These are phyloP conservation scores for Hermaeophaga mercurialis DNA, from an alignment of 2,888 invertebrate species.

Conservation along the genomic window DNA sequence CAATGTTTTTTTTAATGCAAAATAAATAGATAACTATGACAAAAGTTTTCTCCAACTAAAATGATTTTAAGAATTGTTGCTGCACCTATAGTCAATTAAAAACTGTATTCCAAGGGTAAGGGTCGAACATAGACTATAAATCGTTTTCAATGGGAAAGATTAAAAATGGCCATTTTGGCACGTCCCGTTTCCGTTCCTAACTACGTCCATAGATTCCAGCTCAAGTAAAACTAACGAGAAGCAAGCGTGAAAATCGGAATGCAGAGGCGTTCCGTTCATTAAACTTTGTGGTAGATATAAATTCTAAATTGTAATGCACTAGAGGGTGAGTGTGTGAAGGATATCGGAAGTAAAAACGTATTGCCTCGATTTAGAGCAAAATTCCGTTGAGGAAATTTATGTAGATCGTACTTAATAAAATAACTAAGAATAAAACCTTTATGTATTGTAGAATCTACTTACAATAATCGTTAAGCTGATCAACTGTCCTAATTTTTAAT, in stretches of 20 bases:
- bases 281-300: slow-evolving; percentile 11
- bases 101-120: neutral
- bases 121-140: neutral
- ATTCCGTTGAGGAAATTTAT: no score
- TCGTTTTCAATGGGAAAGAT: slow-evolving; percentile 22
- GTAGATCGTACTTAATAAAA: no score
- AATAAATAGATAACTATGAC: no score
- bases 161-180: slow-evolving; percentile 39
- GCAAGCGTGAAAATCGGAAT: slow-evolving; percentile 38
- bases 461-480: no score
- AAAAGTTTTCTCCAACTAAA: no score
- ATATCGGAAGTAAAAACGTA: neutral
- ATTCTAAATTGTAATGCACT: neutral
- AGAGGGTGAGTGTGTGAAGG: slow-evolving; percentile 10
- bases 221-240: slow-evolving; percentile 44
- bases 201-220: slow-evolving; percentile 42
- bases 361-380: neutral
- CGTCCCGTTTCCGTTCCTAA: slow-evolving; percentile 42
- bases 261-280: slow-evolving; percentile 21
- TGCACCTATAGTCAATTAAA: no score
- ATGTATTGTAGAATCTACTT: no score
- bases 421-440: no score
- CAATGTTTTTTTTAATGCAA: no score
- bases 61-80: no score
- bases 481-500: no score